Evolutionary conservation across 2,888 invertebrate species (phyloP), one percentile per base, ranked within the genome.

Genomic region (Hybos culiciformis): DNA sequence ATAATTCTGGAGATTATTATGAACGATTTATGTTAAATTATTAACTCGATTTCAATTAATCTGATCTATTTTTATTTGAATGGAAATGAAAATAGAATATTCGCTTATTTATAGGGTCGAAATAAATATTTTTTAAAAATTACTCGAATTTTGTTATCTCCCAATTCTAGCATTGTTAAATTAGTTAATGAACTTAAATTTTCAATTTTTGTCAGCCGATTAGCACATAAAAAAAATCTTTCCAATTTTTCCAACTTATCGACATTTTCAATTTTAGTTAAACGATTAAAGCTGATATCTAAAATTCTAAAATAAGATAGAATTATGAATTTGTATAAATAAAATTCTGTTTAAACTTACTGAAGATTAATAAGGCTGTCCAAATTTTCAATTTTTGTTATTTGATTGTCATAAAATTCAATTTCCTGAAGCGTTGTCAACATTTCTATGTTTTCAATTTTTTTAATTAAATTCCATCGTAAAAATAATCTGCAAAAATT

Each of bases 341-440:
- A 36, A 49, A 12, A 8, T 18, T 19, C 29, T 36, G 20, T 37
- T 31, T 42, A 43, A 20, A 17, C 83, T 75, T 72, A 90, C 87
- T 91, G 80, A 37, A 99, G 70, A 68, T 94, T 93, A 3, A 83
- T 79, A 11, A 99, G 74, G 11, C 73, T 63, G 43, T 87, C 84
- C 44, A 99, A 70, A 62, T 93, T 92, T 64, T 93, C 92, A 52
- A 99, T 88, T 51, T 78, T 75, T 1, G 80, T 80, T 40, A 99
- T 82, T 70, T 96, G 94, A 69, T 98, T 99, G 64, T 99, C 98
- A 64, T 97, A 94, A 5, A 98, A 68, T 59, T 98, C 97, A 37
- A 99, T 67, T 59, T 96, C 93, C 15, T 74, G 74, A 11, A 98
- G 70, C 0, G 82, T 83, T 3, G 72, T 74, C 17, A 96, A 67